Evolutionary conservation across 64 coral and sea anemone species (phyloP).

Genomic region (Actinia tenebrosa): DNA sequence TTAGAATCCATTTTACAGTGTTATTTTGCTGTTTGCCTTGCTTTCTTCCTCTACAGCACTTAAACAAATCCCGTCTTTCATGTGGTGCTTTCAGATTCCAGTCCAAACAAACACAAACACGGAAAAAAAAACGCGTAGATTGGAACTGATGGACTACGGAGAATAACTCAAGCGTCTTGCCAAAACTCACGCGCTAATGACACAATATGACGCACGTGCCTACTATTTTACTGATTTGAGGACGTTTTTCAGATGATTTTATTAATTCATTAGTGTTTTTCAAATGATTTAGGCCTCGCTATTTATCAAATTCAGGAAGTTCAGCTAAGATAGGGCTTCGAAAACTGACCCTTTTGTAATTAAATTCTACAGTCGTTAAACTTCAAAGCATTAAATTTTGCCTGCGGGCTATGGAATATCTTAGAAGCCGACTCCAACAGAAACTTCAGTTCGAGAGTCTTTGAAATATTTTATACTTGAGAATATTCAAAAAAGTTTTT

Average conservation of each 20-base stretch:
- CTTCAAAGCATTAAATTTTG: neutral
- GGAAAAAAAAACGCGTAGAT: neutral
- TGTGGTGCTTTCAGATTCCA: neutral
- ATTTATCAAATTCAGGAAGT: constrained; percentile 1
- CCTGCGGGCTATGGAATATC: neutral
- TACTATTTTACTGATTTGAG: neutral
- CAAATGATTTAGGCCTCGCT: neutral
- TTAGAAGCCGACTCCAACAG: neutral
- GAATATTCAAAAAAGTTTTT: neutral
- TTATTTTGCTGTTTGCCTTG: neutral
- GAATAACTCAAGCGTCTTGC: no score
- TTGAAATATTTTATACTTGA: neutral
- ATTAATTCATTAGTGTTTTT: neutral
- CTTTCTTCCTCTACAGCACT: neutral
- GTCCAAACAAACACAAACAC: neutral
- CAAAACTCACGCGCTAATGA: neutral
- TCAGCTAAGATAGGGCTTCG: neutral
- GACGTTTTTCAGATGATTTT: neutral
- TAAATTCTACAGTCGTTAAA: neutral
- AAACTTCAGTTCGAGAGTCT: neutral
- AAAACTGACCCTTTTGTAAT: neutral
- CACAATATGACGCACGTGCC: neutral
- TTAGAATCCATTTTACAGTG: constrained; percentile 25
- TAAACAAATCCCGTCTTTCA: neutral
- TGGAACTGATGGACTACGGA: neutral